A percentile compares a stretch with the other conserved stretches of the same genome.
phyloP scores from a whole-genome alignment of 2,797 vertebrate species.

The Coilia nasus region DNA sequence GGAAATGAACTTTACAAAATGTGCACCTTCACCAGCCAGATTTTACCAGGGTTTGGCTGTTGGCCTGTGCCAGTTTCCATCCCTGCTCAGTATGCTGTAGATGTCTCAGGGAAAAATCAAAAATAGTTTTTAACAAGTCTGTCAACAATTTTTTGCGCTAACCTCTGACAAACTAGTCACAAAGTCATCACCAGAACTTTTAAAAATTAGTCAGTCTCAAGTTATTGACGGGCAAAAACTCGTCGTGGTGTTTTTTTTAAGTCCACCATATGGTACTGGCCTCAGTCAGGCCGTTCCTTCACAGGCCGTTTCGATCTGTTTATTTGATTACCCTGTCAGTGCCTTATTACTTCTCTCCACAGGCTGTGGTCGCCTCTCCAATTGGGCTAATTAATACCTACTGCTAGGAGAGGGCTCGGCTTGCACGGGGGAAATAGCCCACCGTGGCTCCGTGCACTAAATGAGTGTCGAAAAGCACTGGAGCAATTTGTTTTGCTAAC shows the following conservation, averaged over 20 bases:
- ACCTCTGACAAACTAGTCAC: neutral
- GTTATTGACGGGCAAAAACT: neutral
- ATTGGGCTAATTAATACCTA: conserved; percentile 23
- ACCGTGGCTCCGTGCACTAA: neutral
- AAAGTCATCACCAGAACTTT: neutral
- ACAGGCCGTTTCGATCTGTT: neutral
- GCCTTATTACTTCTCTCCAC: neutral
- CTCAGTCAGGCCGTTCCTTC: neutral
- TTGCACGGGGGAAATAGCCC: conserved; percentile 8
- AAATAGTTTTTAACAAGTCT: neutral
- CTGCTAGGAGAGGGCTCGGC: neutral
- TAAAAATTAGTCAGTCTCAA: neutral
- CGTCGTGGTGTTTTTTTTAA: too few relatives aligned
- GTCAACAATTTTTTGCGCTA: neutral
- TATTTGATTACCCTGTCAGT: conserved; percentile 11
- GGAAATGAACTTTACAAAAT: too few relatives aligned
- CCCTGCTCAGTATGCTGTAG: neutral
- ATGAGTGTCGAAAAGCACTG: conserved; percentile 31
- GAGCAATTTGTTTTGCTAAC: conserved; percentile 59
- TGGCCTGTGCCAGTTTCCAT: too few relatives aligned
- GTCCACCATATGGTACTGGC: neutral
- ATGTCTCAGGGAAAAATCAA: neutral
- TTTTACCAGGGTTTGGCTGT: too few relatives aligned
- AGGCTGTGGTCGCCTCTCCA: conserved; percentile 17
- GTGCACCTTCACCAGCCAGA: too few relatives aligned